Evolutionary conservation across 2,888 invertebrate genomes (phyloP), one percentile per base, ranked within the genome.

Genomic region (Rhogogaster chlorosoma): DNA sequence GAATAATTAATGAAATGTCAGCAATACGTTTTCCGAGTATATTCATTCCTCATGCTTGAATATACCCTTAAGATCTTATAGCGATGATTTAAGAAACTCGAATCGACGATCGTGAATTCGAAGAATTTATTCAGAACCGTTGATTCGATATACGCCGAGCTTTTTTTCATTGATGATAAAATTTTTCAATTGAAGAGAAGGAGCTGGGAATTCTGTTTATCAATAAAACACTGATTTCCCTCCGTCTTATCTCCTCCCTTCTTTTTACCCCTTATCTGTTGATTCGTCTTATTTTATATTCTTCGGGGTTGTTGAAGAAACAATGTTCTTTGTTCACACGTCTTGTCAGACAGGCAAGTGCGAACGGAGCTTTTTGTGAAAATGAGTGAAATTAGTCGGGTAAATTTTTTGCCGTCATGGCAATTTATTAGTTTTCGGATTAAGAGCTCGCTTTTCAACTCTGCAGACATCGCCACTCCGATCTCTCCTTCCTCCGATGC

Each of bases 381-480:
- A 67, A 67, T 67, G 32, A 67, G 32, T 32, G 0, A 32, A 67
- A 67, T 67, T 26, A 26, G 18, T 67, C 7, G 15, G 67, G 32
- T 32, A 12, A 42, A 42, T n/a, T 71, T 73, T 73, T 73, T 38
- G 1, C 71, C 18, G n/a, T 73, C 36, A 22, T 22, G n/a, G 42
- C 42, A 73, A 73, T 73, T 73, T 42, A 22, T 73, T 38, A 42
- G 38, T 36, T 29, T 36, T 42, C 4, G n/a, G n/a, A 73, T 73
- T 36, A 67, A 67, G 32, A 67, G 67, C 32, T 67, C 32, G 67
- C 67, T 67, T 67, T 32, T 67, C 67, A 67, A 32, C 26, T 67
- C 32, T 6, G 18, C 29, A 67, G 67, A 67, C 67, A 67, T 32
- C 67, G 32, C 67, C 67, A 32, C 67, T 32, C 67, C 32, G 32